Percentiles rank a stretch among this genome's conserved stretches.
Conservation (phyloP, 2,113 vertebrate genomes). For the Taxidea taxus region DNA sequence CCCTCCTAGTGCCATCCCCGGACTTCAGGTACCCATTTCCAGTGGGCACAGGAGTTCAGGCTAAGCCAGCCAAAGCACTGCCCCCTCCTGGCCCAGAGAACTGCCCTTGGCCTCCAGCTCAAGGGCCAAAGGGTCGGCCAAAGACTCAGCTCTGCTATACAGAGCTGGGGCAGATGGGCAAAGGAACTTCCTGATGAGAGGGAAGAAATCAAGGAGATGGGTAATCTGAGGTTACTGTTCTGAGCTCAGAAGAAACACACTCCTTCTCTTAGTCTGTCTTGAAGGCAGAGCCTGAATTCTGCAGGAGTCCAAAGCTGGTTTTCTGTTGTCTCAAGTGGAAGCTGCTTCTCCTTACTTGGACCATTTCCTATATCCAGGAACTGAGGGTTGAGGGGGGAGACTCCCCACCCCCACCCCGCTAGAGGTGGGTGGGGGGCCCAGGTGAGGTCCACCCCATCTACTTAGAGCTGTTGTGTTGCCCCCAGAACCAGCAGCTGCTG, state of each 20-base stretch:
- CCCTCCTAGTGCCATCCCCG: constrained; percentile 89
- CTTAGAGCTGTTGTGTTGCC: not conserved
- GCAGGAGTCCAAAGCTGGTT: not conserved
- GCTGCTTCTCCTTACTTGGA: not conserved
- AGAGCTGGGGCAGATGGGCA: not conserved
- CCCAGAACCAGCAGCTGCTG: constrained; percentile 82
- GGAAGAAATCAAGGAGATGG: not conserved
- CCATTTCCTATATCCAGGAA: not conserved
- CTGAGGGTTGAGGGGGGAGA: not conserved
- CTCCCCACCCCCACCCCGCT: not conserved
- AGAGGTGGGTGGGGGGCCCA: not conserved
- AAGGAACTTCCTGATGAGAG: not conserved
- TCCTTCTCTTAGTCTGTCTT: not conserved
- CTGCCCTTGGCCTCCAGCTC: not conserved
- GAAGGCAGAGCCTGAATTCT: constrained; percentile 6
- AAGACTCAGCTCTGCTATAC: not conserved
- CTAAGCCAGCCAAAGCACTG: not conserved
- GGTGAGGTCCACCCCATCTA: not conserved
- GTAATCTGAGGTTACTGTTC: not conserved
- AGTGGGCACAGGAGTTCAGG: not conserved
- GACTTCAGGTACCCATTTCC: constrained; percentile 88
- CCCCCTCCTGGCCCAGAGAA: not conserved
- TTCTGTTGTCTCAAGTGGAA: not conserved
- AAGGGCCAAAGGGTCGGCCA: not conserved
- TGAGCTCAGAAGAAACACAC: not conserved